These are phyloP conservation scores for Drosophila simulans DNA, from an alignment of 1,140 invertebrate species.

Conservation along the genomic window DNA sequence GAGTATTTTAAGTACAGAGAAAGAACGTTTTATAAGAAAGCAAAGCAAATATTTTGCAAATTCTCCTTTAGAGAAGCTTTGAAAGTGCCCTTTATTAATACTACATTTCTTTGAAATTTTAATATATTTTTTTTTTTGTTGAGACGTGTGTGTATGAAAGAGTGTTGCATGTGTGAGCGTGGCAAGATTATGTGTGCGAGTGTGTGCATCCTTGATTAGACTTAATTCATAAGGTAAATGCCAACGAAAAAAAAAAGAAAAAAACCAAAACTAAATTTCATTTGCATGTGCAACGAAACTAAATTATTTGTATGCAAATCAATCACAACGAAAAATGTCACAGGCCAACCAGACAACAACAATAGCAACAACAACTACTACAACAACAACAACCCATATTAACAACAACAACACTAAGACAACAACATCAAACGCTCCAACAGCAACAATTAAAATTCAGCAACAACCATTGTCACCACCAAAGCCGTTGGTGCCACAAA, in stretches of 20 bases:
- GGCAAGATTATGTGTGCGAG: conserved; percentile 7
- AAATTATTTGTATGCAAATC: conserved; percentile 53
- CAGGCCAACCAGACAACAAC: conserved; percentile 57
- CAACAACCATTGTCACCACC: conserved; percentile 84
- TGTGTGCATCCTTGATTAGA: conserved; percentile 12
- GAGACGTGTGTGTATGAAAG: neutral
- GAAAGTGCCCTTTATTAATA: neutral
- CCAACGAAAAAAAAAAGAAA: conserved; percentile 10
- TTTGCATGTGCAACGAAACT: conserved; percentile 64
- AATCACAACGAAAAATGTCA: conserved; percentile 46
- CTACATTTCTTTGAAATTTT: neutral
- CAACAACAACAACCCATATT: conserved; percentile 61
- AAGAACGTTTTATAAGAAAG: neutral
- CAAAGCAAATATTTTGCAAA: neutral
- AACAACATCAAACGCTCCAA: conserved; percentile 54
- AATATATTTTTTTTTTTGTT: neutral
- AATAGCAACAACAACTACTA: conserved; percentile 52
- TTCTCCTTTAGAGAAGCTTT: neutral
- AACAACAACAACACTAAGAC: conserved; percentile 66
- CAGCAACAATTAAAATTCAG: conserved; percentile 79
- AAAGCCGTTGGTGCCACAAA: conserved; percentile 82
- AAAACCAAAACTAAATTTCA: conserved; percentile 42
- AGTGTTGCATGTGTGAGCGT: conserved; percentile 21
- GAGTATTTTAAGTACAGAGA: neutral
- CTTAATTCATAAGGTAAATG: conserved; percentile 7